phyloP scores from a whole-genome alignment of 2,113 vertebrate species.

The Spea multiplicata region DNA sequence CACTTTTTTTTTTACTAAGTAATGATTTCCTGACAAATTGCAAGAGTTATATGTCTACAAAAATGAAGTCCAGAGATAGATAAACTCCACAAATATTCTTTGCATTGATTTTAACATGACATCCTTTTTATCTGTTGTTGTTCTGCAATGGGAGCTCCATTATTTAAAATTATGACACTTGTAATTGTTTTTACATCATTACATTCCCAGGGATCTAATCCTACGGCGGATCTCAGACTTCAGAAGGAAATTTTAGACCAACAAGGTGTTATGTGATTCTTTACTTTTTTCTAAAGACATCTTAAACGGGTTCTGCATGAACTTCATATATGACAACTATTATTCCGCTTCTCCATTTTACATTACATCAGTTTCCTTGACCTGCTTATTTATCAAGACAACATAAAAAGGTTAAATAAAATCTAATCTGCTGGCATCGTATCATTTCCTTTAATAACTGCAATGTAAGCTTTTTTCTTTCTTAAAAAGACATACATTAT shows the following conservation, averaged over 20 bases:
- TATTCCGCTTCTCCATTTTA: too few species aligned
- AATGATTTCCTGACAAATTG: slow-evolving; percentile 54
- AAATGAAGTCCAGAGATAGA: slow-evolving; percentile 35
- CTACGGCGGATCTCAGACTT: not conserved
- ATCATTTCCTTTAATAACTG: too few species aligned
- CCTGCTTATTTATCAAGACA: too few species aligned
- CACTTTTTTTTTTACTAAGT: slow-evolving; percentile 48
- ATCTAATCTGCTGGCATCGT: too few species aligned
- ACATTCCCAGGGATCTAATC: not conserved
- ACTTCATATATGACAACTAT: too few species aligned
- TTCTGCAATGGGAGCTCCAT: slow-evolving; percentile 10
- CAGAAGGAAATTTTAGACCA: not conserved
- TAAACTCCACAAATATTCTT: slow-evolving; percentile 40
- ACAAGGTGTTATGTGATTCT: not conserved
- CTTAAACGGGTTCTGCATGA: too few species aligned
- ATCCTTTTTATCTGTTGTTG: slow-evolving; percentile 35
- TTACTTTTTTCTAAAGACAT: too few species aligned
- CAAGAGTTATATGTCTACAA: slow-evolving; percentile 34
- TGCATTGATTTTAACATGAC: slow-evolving; percentile 41
- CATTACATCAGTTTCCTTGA: too few species aligned
- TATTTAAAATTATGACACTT: slow-evolving; percentile 22
- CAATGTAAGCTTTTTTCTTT: too few species aligned
- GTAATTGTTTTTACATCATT: slow-evolving; percentile 11
- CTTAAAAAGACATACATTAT: too few species aligned
- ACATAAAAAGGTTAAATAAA: too few species aligned